These are phyloP conservation scores for Patella caerulea DNA, from an alignment of 2,888 invertebrate species.

Conservation along the genomic window DNA sequence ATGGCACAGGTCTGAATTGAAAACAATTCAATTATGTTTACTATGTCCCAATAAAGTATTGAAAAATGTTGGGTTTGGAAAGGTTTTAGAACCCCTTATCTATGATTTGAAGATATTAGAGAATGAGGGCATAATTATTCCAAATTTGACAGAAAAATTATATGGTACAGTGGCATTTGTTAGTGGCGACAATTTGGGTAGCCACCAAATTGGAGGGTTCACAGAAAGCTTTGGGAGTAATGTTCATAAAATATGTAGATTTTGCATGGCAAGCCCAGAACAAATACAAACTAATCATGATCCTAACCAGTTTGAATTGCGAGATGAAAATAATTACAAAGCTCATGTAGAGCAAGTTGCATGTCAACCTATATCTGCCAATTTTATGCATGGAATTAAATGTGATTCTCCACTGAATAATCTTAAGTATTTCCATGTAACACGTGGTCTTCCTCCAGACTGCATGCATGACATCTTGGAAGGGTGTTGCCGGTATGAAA, in stretches of 20 bases:
- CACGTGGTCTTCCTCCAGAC: neutral
- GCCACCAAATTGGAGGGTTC: slow-evolving; percentile 6
- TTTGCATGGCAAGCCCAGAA: slow-evolving; percentile 9
- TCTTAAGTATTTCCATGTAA: slow-evolving; percentile 1
- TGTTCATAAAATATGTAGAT: slow-evolving; percentile 1
- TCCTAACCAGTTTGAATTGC: slow-evolving; percentile 6
- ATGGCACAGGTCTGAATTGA: slow-evolving; percentile 7
- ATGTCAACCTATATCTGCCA: slow-evolving; percentile 3
- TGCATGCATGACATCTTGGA: slow-evolving; percentile 3
- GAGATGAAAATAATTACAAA: neutral
- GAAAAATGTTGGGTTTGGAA: slow-evolving; percentile 4
- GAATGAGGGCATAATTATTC: slow-evolving; percentile 3
- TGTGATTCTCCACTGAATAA: neutral
- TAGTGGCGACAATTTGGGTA: neutral
- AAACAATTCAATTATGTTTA: slow-evolving; percentile 7
- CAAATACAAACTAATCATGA: slow-evolving; percentile 4
- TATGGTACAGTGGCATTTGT: slow-evolving; percentile 8
- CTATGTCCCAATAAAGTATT: neutral
- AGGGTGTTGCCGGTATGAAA: neutral
- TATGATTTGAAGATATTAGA: slow-evolving; percentile 8
- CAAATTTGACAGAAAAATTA: slow-evolving; percentile 6
- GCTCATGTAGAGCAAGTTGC: slow-evolving; percentile 3
- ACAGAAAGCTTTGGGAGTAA: slow-evolving; percentile 11
- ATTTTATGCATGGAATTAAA: slow-evolving; percentile 9
- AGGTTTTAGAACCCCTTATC: slow-evolving; percentile 6